A percentile compares a stretch with the other conserved stretches of the same genome.
These are phyloP conservation scores for Holcopasites calliopsidis DNA, from an alignment of 1,140 invertebrate species.

Conservation along the genomic window DNA sequence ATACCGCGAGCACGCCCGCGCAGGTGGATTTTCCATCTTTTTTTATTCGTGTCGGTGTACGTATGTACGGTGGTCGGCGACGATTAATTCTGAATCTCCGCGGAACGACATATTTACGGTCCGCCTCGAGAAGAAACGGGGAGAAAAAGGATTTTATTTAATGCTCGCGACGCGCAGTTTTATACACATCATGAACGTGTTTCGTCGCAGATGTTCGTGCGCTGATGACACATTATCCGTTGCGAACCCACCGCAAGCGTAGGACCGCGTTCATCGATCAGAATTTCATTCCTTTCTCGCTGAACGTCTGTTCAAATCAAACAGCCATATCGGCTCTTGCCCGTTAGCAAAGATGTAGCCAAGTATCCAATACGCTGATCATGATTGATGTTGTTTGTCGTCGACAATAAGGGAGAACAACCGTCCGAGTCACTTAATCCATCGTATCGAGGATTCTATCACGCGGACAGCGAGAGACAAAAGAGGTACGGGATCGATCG, in stretches of 20 bases:
- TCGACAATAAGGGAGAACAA: not conserved
- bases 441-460: slow-evolving; percentile 2
- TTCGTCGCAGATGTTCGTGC: slow-evolving; percentile 28
- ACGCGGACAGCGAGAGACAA: slow-evolving; percentile 5
- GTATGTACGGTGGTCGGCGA: not conserved
- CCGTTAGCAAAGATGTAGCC: slow-evolving; percentile 30
- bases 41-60: slow-evolving; percentile 19
- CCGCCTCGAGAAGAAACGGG: not conserved
- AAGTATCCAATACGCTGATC: slow-evolving; percentile 41
- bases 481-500: slow-evolving; percentile 17
- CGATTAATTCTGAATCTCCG: slow-evolving; percentile 13
- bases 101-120: slow-evolving; percentile 6
- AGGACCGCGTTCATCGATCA: slow-evolving; percentile 5
- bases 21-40: not conserved
- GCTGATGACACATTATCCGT: slow-evolving; percentile 4
- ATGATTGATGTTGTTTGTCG: slow-evolving; percentile 59
- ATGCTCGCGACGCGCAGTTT: not conserved
- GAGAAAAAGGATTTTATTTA: not conserved
- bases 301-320: not conserved
- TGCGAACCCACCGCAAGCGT: not conserved
- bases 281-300: not conserved
- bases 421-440: slow-evolving; percentile 12
- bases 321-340: not conserved
- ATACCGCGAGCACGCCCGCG: not conserved
- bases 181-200: not conserved